Conservation (phyloP, 2,888 invertebrate genomes). For the Proisotoma minuta region DNA sequence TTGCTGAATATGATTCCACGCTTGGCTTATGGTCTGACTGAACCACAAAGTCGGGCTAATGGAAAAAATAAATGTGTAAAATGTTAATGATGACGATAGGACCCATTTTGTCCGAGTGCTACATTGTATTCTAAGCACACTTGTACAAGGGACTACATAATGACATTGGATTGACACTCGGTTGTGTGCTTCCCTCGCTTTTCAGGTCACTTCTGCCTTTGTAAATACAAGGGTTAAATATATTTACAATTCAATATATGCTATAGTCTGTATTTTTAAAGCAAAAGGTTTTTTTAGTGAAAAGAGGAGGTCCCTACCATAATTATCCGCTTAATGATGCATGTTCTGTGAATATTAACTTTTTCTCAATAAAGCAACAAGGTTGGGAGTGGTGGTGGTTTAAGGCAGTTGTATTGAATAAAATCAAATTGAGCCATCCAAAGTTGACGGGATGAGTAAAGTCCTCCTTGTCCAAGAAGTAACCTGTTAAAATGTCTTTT, state of each 20-base stretch:
- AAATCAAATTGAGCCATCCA: slow-evolving; percentile 4
- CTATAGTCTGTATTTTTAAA: neutral
- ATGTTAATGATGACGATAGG: slow-evolving; percentile 16
- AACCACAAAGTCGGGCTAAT: neutral
- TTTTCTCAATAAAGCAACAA: neutral
- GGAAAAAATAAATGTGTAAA: slow-evolving; percentile 14
- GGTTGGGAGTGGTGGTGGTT: neutral
- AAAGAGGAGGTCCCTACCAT: slow-evolving; percentile 2
- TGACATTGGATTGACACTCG: slow-evolving; percentile 4
- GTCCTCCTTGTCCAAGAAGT: neutral
- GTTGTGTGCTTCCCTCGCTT: neutral
- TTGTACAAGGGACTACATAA: neutral
- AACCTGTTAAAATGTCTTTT: slow-evolving; percentile 20
- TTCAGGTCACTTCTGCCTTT: no score
- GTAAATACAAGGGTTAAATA: no score
- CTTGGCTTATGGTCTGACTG: no score
- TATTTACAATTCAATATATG: no score
- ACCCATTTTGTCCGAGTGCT: neutral
- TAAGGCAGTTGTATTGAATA: neutral
- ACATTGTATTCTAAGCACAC: neutral
- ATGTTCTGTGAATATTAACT: neutral
- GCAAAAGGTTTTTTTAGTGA: neutral
- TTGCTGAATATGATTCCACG: no score
- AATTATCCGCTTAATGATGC: slow-evolving; percentile 2
- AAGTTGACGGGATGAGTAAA: slow-evolving; percentile 3